Percentiles rank a stretch among this genome's conserved stretches.
Evolutionary conservation across 2,888 invertebrate genomes (phyloP).

Genomic region (Uropetala carovei): DNA sequence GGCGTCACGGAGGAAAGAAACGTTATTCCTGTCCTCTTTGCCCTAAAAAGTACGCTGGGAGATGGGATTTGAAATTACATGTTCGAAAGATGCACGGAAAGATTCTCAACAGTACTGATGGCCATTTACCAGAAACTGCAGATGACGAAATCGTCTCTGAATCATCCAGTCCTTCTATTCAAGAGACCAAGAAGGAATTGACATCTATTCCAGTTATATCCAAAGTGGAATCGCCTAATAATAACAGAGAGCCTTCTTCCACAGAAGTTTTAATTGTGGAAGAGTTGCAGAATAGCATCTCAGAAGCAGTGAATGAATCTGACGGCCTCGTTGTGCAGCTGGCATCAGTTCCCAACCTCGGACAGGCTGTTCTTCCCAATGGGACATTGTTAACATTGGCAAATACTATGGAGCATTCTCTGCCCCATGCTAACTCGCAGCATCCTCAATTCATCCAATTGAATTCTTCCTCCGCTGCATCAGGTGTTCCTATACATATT

Average conservation of each 20-base stretch:
- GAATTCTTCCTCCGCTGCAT: background rate
- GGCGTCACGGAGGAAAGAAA: constrained; percentile 68
- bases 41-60: constrained; percentile 68
- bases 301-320: background rate
- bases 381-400: background rate
- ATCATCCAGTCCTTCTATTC: background rate
- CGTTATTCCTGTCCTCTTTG: constrained; percentile 67
- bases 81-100: constrained; percentile 42
- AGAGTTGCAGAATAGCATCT: background rate
- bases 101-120: constrained; percentile 18
- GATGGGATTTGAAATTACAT: constrained; percentile 69
- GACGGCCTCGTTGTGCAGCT: background rate
- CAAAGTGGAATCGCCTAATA: too few species aligned
- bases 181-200: too few species aligned
- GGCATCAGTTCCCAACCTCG: background rate
- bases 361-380: background rate
- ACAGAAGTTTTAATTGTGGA: background rate
- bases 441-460: constrained; percentile 12
- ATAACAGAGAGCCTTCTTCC: background rate
- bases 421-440: background rate
- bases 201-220: too few species aligned
- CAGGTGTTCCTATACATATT: constrained; percentile 8
- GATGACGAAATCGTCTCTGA: background rate
- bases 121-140: background rate
- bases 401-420: background rate